Conservation (phyloP, 1,140 invertebrate genomes). For the Adelges cooleyi region DNA sequence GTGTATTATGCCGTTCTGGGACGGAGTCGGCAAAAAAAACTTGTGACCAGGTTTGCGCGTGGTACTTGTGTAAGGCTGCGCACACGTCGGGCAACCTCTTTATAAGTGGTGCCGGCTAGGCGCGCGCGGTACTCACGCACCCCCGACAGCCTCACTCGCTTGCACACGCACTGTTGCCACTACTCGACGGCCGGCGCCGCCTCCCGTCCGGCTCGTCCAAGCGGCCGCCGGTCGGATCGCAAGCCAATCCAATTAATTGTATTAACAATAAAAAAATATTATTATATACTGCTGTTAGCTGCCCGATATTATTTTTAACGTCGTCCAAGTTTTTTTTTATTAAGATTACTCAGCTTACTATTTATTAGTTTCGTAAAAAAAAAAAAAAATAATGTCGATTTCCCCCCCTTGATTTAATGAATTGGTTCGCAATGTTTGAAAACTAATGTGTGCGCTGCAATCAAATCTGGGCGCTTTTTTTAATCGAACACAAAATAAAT, state of each 20-base stretch:
- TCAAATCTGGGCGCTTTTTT: too few relatives aligned
- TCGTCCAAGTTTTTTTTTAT: not conserved
- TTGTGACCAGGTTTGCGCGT: conserved; percentile 19
- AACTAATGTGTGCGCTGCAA: too few relatives aligned
- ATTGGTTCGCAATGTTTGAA: too few relatives aligned
- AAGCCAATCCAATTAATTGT: not conserved
- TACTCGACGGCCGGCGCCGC: not conserved
- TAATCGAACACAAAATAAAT: too few relatives aligned
- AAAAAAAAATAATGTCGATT: too few relatives aligned
- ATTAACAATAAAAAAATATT: not conserved
- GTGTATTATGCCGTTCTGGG: too few relatives aligned
- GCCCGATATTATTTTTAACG: not conserved
- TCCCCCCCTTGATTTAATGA: too few relatives aligned
- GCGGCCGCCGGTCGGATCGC: not conserved
- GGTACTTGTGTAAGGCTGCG: conserved; percentile 19
- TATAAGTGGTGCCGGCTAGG: conserved; percentile 6
- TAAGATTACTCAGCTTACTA: not conserved
- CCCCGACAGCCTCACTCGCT: conserved; percentile 4
- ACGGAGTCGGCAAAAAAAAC: not conserved
- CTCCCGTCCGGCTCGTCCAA: not conserved
- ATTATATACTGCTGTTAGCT: not conserved
- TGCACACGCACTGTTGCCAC: conserved; percentile 6
- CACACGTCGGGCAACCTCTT: conserved; percentile 14
- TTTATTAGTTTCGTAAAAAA: not conserved
- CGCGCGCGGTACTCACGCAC: not conserved